These are phyloP conservation scores for Lepetodrilus schrolli DNA, from an alignment of 2,888 invertebrate species.

Conservation along the genomic window DNA sequence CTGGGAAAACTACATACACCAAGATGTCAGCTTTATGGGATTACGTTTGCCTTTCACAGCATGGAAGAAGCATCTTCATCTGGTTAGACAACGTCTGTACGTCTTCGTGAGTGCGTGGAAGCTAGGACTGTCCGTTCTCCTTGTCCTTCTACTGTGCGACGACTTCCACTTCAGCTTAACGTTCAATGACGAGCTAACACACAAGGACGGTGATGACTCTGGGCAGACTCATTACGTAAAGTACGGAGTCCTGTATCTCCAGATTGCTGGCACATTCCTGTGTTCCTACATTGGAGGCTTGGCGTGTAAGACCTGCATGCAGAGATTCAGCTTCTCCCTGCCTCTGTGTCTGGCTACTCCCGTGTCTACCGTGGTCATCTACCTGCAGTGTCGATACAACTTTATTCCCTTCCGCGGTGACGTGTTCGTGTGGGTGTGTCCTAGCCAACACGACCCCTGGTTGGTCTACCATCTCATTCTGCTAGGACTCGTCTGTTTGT, in stretches of 20 bases:
- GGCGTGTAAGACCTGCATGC: constrained; percentile 77
- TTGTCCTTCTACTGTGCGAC: constrained; percentile 52
- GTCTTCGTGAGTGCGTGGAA: constrained; percentile 61
- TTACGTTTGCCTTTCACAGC: constrained; percentile 44
- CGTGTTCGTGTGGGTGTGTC: constrained; percentile 55
- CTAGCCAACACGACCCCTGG: constrained; percentile 47
- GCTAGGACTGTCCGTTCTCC: constrained; percentile 50
- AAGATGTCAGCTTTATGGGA: constrained; percentile 47
- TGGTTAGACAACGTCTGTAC: constrained; percentile 54
- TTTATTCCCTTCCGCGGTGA: constrained; percentile 50
- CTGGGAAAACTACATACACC: constrained; percentile 60
- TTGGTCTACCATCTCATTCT: constrained; percentile 49
- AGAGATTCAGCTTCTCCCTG: constrained; percentile 75
- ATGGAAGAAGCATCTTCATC: constrained; percentile 58
- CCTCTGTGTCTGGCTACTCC: constrained; percentile 76
- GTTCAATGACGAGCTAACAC: constrained; percentile 33
- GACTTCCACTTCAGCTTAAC: constrained; percentile 53
- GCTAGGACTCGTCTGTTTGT: constrained; percentile 63
- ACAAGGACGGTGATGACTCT: background rate
- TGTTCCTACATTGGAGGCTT: constrained; percentile 77
- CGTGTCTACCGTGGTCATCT: constrained; percentile 57
- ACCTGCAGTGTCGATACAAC: constrained; percentile 48
- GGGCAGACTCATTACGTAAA: constrained; percentile 40
- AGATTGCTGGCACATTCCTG: constrained; percentile 52
- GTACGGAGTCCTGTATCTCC: constrained; percentile 52